These are phyloP conservation scores for Bubo blakistoni DNA, from an alignment of 2,113 vertebrate genomes.

Conservation along the genomic window DNA sequence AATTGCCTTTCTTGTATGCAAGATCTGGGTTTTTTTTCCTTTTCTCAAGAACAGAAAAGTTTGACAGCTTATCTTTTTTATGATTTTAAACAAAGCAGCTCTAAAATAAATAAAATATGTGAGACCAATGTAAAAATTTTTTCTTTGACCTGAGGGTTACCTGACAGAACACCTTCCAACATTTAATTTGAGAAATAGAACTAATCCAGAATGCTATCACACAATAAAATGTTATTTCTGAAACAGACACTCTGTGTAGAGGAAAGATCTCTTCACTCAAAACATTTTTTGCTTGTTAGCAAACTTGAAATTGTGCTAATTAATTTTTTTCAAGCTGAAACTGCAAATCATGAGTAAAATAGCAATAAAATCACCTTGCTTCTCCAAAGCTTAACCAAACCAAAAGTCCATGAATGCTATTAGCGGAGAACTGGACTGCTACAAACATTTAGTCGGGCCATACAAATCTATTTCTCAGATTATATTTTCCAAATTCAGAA, in stretches of 20 bases:
- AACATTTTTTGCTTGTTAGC: not conserved
- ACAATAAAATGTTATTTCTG: slow-evolving; percentile 1
- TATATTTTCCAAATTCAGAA: not conserved
- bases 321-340: not conserved
- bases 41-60: not conserved
- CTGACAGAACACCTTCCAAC: not conserved
- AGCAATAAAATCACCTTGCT: not conserved
- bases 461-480: not conserved
- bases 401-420: not conserved
- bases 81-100: not conserved
- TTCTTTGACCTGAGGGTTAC: not conserved
- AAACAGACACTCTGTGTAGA: not conserved
- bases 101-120: not conserved
- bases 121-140: not conserved
- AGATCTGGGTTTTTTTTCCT: not conserved
- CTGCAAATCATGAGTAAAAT: not conserved
- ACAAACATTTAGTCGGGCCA: not conserved
- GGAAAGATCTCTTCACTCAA: not conserved
- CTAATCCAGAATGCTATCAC: not conserved
- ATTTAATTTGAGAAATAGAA: slow-evolving; percentile 10
- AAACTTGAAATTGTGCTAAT: not conserved
- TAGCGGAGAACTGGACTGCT: not conserved
- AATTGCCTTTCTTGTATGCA: not conserved
- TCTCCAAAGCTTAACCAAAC: not conserved
- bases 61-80: not conserved